These are phyloP conservation scores for Acholoe squamosa DNA, from an alignment of 2,888 invertebrate genomes.

Conservation along the genomic window DNA sequence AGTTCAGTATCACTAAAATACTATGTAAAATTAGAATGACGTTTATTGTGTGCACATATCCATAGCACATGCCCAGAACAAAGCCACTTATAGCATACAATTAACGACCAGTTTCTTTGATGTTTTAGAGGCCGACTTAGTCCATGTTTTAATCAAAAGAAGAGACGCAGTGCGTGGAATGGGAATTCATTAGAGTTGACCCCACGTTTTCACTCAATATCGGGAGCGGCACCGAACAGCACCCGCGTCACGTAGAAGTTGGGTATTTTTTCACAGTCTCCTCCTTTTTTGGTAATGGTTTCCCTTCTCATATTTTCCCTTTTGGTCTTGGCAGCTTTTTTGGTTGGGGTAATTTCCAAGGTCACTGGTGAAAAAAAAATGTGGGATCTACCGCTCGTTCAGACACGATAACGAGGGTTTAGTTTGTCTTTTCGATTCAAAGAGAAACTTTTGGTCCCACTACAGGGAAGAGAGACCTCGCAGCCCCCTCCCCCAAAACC, in stretches of 20 bases:
- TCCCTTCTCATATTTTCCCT: not conserved
- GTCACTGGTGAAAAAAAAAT: not conserved
- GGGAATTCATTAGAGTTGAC: slow-evolving; percentile 19
- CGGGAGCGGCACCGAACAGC: not conserved
- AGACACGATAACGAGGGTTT: not conserved
- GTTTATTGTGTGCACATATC: too few relatives aligned
- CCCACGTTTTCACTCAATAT: slow-evolving; percentile 23
- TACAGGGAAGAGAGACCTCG: not conserved
- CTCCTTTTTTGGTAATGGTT: not conserved
- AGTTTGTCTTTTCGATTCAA: not conserved
- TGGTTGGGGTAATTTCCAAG: not conserved
- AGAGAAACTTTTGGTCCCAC: not conserved
- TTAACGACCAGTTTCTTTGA: not conserved
- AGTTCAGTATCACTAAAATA: too few relatives aligned
- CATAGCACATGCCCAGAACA: not conserved
- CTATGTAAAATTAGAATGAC: too few relatives aligned
- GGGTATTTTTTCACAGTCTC: not conserved
- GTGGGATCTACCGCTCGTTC: not conserved
- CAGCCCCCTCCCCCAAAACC: too few relatives aligned
- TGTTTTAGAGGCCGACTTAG: not conserved
- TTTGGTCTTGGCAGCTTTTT: not conserved
- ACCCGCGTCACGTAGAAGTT: not conserved
- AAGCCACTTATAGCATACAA: not conserved
- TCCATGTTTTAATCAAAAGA: not conserved
- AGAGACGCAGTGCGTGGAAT: not conserved